These are phyloP conservation scores for Theristicus caerulescens DNA, from an alignment of 2,113 vertebrate species.

Conservation along the genomic window DNA sequence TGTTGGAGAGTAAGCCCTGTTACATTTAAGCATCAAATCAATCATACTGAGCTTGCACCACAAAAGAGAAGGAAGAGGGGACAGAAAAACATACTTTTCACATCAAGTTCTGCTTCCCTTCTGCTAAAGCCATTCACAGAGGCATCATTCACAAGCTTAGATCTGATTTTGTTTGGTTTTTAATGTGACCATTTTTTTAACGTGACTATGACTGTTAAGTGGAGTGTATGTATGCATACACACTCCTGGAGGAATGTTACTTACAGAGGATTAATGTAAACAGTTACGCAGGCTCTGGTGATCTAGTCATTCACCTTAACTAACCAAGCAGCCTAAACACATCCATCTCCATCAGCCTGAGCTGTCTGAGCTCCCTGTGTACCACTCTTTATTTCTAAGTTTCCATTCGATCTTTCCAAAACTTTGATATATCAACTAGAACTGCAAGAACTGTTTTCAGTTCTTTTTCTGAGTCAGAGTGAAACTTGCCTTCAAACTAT, in stretches of 20 bases:
- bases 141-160: background rate
- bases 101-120: background rate
- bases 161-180: background rate
- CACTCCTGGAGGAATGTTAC: background rate
- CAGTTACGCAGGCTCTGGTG: background rate
- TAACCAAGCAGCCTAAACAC: background rate
- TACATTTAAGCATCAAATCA: background rate
- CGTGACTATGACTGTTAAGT: background rate
- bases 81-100: background rate
- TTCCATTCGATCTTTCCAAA: slow-evolving; percentile 2
- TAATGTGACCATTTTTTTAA: background rate
- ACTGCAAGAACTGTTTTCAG: background rate
- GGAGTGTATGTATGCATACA: background rate
- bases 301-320: background rate
- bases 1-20: background rate
- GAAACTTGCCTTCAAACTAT: background rate
- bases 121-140: slow-evolving; percentile 10
- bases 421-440: background rate
- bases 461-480: background rate
- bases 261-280: background rate
- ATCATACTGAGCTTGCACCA: background rate
- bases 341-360: background rate
- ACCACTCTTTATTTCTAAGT: background rate
- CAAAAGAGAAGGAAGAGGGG: background rate
- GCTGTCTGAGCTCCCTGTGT: background rate